Evolutionary conservation across 2,113 vertebrate species (phyloP).

Genomic region (Parus major): DNA sequence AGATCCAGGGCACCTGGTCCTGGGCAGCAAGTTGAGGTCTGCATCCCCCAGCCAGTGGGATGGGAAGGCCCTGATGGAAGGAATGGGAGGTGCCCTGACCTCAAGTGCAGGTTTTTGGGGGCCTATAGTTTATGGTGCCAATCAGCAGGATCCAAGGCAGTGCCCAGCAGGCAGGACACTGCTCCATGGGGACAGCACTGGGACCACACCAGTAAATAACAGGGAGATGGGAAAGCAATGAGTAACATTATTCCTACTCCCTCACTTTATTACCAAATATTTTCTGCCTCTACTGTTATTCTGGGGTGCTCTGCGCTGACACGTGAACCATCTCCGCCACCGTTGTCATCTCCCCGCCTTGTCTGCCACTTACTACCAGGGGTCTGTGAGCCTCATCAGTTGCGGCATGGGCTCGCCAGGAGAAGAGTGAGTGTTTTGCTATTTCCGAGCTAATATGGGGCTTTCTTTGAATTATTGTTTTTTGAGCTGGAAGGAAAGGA

Average conservation of each 20-base stretch:
- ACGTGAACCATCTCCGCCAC: background rate
- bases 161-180: background rate
- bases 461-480: slow-evolving; percentile 67
- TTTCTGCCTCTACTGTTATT: background rate
- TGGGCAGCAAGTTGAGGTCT: background rate
- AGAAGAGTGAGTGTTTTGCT: slow-evolving; percentile 4
- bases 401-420: accelerated
- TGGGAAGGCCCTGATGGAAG: background rate
- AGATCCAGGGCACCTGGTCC: accelerated
- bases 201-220: background rate
- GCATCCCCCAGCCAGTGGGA: background rate
- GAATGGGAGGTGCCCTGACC: background rate
- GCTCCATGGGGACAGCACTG: background rate
- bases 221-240: background rate
- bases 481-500: slow-evolving; percentile 64
- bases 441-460: slow-evolving; percentile 55
- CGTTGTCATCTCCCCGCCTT: background rate
- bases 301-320: background rate
- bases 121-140: background rate
- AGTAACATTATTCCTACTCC: background rate
- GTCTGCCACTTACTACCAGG: slow-evolving; percentile 3
- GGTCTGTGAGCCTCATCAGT: background rate
- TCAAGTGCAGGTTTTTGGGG: background rate
- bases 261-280: background rate
- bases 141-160: background rate